Conservation (phyloP, 2,797 vertebrate genomes). For the Emys orbicularis region DNA sequence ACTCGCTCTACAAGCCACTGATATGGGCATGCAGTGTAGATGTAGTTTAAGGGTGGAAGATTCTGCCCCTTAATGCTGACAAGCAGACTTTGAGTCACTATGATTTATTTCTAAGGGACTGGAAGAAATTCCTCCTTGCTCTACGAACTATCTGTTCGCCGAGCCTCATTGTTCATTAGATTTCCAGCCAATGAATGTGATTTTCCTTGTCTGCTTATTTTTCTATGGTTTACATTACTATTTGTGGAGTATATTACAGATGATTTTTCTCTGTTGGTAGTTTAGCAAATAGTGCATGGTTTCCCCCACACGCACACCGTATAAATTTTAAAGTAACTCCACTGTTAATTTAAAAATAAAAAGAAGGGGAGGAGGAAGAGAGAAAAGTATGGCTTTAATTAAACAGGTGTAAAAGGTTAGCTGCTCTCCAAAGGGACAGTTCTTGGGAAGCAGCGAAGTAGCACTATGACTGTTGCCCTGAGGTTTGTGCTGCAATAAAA, state of each 20-base stretch:
- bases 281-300: neutral
- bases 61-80: neutral
- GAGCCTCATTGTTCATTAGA: neutral
- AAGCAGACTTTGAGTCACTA: neutral
- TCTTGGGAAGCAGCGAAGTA: neutral
- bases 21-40: neutral
- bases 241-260: neutral
- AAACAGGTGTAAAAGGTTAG: neutral
- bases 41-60: neutral
- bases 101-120: neutral
- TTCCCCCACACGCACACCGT: neutral
- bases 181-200: fast-evolving
- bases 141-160: fast-evolving
- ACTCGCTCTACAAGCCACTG: neutral
- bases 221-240: neutral
- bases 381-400: neutral
- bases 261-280: neutral
- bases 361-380: neutral
- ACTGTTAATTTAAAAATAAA: neutral
- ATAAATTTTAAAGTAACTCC: neutral
- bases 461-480: neutral
- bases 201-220: neutral
- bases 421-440: neutral
- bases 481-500: neutral
- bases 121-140: neutral